Percentiles rank a stretch among this genome's conserved stretches.
These are phyloP conservation scores for Morelia viridis DNA, from an alignment of 2,797 vertebrate genomes.

Conservation along the genomic window DNA sequence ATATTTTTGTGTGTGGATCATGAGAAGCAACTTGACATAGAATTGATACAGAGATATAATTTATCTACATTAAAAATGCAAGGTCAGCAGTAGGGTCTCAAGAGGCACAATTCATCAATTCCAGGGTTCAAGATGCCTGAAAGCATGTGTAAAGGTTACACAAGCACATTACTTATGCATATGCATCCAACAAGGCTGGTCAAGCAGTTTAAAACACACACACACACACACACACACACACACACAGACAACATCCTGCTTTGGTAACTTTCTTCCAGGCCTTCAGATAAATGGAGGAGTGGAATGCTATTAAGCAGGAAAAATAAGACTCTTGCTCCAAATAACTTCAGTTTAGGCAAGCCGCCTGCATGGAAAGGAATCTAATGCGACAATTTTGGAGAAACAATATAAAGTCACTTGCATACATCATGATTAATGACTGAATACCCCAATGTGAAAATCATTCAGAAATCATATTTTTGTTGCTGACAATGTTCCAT, in stretches of 20 bases:
- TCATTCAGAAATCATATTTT: constrained; percentile 69
- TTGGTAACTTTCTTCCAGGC: constrained; percentile 49
- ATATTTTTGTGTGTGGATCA: constrained; percentile 9
- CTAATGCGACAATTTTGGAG: constrained; percentile 56
- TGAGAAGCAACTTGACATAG: neutral
- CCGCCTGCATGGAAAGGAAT: constrained; percentile 39
- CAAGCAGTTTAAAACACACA: constrained; percentile 15
- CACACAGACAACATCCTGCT: neutral
- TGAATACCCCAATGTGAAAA: constrained; percentile 69
- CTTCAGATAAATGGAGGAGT: constrained; percentile 41
- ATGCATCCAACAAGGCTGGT: constrained; percentile 55
- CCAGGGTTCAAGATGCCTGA: constrained; percentile 56
- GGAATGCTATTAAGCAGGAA: constrained; percentile 43
- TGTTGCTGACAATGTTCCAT: constrained; percentile 67
- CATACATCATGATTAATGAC: constrained; percentile 66
- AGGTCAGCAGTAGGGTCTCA: constrained; percentile 56
- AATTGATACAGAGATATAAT: constrained; percentile 29
- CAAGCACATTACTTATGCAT: neutral
- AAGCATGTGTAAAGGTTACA: constrained; percentile 51
- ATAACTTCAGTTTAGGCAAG: constrained; percentile 46
- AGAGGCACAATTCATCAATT: constrained; percentile 54
- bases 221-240: too few relatives aligned
- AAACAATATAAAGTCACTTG: constrained; percentile 58
- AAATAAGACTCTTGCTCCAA: constrained; percentile 52
- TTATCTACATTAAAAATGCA: constrained; percentile 62